A percentile compares a stretch with the other conserved stretches of the same genome.
phyloP scores from a whole-genome alignment of 2,888 invertebrate genomes.

The Macaria notata region DNA sequence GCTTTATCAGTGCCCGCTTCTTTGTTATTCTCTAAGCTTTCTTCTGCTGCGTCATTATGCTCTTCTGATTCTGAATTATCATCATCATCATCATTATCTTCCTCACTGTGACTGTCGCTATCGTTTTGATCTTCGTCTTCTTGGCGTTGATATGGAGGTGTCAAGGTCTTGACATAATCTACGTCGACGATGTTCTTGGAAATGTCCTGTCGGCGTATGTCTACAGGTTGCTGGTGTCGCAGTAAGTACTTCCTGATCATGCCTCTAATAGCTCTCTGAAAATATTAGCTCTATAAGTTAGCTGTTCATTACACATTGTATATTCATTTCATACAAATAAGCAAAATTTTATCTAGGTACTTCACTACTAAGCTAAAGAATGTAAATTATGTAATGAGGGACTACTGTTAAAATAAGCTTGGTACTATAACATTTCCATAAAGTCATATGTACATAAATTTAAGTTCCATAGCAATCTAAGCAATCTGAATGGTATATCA shows the following conservation, averaged over 20 bases:
- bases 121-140: constrained; percentile 43
- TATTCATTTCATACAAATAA: no score
- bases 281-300: background rate
- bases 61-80: constrained; percentile 35
- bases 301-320: no score
- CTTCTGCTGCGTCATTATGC: constrained; percentile 44
- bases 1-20: constrained; percentile 37
- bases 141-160: constrained; percentile 55
- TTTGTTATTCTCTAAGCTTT: constrained; percentile 44
- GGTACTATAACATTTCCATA: no score
- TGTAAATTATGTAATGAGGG: no score
- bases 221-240: constrained; percentile 19
- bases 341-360: no score
- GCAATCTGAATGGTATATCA: no score
- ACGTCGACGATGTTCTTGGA: constrained; percentile 55
- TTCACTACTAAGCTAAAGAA: no score
- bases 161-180: constrained; percentile 44
- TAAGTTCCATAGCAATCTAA: no score
- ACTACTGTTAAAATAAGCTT: no score
- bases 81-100: constrained; percentile 25
- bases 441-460: no score
- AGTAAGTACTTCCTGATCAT: constrained; percentile 29
- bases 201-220: constrained; percentile 45
- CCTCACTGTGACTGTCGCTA: constrained; percentile 33
- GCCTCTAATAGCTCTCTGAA: constrained; percentile 29